A percentile compares a stretch with the other conserved stretches of the same genome.
Conservation (phyloP, 2,888 invertebrate genomes). For the Carterocephalus palaemon region DNA sequence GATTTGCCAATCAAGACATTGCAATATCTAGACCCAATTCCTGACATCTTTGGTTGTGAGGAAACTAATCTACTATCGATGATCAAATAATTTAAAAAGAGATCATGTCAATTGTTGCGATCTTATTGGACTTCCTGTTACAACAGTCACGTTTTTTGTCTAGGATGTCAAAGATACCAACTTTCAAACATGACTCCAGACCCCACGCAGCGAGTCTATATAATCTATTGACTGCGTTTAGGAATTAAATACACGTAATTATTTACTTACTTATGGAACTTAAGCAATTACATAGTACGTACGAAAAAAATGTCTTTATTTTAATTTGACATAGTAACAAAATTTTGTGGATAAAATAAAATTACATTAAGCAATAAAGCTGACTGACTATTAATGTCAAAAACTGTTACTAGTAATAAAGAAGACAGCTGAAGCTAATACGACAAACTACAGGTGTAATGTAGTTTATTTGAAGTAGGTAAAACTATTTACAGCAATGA, state of each 20-base stretch:
- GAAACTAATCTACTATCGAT: conserved; percentile 20
- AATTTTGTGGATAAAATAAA: conserved; percentile 1
- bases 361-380: conserved; percentile 16
- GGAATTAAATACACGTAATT: too few species aligned
- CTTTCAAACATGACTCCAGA: conserved; percentile 11
- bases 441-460: conserved; percentile 10
- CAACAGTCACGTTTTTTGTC: conserved; percentile 15
- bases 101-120: conserved; percentile 20
- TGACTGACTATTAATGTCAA: conserved; percentile 1
- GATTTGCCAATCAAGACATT: conserved; percentile 17
- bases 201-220: conserved; percentile 16
- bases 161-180: conserved; percentile 16
- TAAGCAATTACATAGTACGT: neutral
- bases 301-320: too few species aligned
- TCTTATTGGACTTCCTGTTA: conserved; percentile 22
- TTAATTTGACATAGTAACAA: neutral
- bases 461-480: conserved; percentile 7
- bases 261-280: too few species aligned
- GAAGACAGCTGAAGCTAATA: conserved; percentile 8
- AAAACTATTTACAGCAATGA: conserved; percentile 11
- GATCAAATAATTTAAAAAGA: conserved; percentile 24
- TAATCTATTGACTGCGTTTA: conserved; percentile 4
- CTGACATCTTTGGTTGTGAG: conserved; percentile 20
- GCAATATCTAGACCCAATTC: conserved; percentile 13
- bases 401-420: conserved; percentile 7